A percentile compares a stretch with the other conserved stretches of the same genome.
These are phyloP conservation scores for Morbakka virulenta DNA, from an alignment of 30 jellyfish, hydroid and myxozoan species.

Conservation along the genomic window DNA sequence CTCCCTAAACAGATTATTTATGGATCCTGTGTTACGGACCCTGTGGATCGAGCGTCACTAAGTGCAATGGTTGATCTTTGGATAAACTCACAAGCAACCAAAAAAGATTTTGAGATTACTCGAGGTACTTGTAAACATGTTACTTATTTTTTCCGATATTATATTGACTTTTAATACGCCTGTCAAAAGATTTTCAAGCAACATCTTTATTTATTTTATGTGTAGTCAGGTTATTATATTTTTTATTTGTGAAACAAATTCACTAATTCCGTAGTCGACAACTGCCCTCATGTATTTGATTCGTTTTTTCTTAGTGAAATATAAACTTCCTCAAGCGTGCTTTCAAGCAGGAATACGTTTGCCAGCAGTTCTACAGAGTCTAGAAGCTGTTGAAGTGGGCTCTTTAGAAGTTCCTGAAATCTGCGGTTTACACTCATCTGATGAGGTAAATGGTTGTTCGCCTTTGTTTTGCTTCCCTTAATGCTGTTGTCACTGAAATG, in stretches of 20 bases:
- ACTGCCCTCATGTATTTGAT: neutral
- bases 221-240: neutral
- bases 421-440: slow-evolving; percentile 65
- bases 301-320: slow-evolving; percentile 40
- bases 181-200: too few relatives aligned
- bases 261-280: neutral
- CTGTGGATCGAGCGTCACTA: slow-evolving; percentile 24
- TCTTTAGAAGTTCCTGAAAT: slow-evolving; percentile 56
- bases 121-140: slow-evolving; percentile 29
- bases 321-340: slow-evolving; percentile 60
- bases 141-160: neutral
- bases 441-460: slow-evolving; percentile 41
- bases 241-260: neutral
- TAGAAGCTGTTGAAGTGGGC: slow-evolving; percentile 38
- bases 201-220: too few relatives aligned
- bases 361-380: slow-evolving; percentile 43
- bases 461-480: neutral
- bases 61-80: slow-evolving; percentile 63
- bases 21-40: slow-evolving; percentile 58
- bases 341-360: slow-evolving; percentile 44
- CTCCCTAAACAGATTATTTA: slow-evolving; percentile 49
- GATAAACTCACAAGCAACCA: slow-evolving; percentile 63
- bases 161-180: too few relatives aligned
- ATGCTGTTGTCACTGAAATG: neutral
- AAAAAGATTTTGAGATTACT: slow-evolving; percentile 75